These are phyloP conservation scores for Gallinago jamesoni DNA, from an alignment of 2,113 vertebrate genomes.

Conservation along the genomic window DNA sequence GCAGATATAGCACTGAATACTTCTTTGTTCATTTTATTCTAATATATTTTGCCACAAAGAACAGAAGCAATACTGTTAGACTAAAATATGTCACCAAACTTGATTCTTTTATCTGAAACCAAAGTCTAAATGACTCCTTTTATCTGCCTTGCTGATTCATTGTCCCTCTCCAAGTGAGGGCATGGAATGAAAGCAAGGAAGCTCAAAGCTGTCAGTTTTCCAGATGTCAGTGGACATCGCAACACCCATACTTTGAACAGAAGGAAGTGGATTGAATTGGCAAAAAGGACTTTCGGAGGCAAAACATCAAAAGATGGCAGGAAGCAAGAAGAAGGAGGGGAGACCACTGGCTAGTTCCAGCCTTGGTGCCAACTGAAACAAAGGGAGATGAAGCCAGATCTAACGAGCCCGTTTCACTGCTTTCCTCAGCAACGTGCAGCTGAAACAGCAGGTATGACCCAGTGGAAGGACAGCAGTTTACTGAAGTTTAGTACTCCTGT, in stretches of 20 bases:
- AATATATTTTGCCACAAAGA: conserved; percentile 46
- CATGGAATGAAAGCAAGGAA: conserved; percentile 16
- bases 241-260: conserved; percentile 66
- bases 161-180: neutral
- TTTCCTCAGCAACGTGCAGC: neutral
- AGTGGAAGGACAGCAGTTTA: conserved; percentile 3
- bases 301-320: neutral
- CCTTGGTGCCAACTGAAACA: neutral
- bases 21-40: conserved; percentile 57
- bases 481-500: neutral
- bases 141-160: conserved; percentile 61
- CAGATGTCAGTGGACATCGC: conserved; percentile 62
- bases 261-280: conserved; percentile 45
- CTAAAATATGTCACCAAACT: conserved; percentile 57
- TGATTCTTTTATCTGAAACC: conserved; percentile 64
- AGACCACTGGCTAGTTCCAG: neutral
- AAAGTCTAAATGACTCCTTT: conserved; percentile 72
- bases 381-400: neutral
- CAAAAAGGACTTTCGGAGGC: conserved; percentile 2
- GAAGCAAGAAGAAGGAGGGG: neutral
- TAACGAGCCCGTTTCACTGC: neutral
- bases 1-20: conserved; percentile 5
- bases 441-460: neutral
- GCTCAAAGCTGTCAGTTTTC: conserved; percentile 67
- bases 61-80: conserved; percentile 61